Percentiles rank a stretch among this genome's conserved stretches.
phyloP scores from a whole-genome alignment of 2,113 vertebrate genomes.

The Lophotis ruficrista region DNA sequence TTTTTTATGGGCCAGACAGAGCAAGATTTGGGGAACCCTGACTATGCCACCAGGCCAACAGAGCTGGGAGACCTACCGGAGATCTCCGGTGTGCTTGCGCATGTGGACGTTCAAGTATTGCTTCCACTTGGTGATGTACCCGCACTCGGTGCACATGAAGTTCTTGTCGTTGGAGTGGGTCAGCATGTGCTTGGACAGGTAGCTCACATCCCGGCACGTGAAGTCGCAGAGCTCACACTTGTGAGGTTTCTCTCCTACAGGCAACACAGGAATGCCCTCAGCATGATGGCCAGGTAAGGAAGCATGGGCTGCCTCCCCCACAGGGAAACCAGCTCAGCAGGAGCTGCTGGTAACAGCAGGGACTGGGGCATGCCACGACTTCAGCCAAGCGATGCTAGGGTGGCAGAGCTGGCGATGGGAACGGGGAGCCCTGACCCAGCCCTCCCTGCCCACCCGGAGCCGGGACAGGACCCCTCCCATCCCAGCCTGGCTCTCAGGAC shows the following conservation, averaged over 20 bases:
- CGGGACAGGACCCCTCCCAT: not conserved
- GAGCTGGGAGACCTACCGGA: conserved; percentile 77
- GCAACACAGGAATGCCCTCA: not conserved
- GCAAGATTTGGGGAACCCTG: not conserved
- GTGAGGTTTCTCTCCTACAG: conserved; percentile 92
- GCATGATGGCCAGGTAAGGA: not conserved
- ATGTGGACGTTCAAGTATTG: conserved; percentile 95
- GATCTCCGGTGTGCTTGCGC: conserved; percentile 96
- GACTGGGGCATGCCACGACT: not conserved
- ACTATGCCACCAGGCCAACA: not conserved
- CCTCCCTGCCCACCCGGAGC: not conserved
- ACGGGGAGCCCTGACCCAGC: not conserved
- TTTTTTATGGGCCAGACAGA: not conserved
- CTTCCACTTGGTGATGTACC: conserved; percentile 98
- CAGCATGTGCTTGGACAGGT: conserved; percentile 97
- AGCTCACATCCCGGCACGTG: conserved; percentile 93
- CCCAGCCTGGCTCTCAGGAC: not conserved
- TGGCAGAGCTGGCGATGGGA: not conserved
- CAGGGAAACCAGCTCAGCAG: not conserved
- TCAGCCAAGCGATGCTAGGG: not conserved
- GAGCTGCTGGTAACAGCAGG: not conserved
- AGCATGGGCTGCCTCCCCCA: rapidly evolving
- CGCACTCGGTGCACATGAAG: conserved; percentile 96
- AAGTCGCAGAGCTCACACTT: conserved; percentile 94
- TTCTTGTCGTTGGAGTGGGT: conserved; percentile 92